Evolutionary conservation across 2,888 invertebrate species (phyloP).

Genomic region (Rotaria macrura): DNA sequence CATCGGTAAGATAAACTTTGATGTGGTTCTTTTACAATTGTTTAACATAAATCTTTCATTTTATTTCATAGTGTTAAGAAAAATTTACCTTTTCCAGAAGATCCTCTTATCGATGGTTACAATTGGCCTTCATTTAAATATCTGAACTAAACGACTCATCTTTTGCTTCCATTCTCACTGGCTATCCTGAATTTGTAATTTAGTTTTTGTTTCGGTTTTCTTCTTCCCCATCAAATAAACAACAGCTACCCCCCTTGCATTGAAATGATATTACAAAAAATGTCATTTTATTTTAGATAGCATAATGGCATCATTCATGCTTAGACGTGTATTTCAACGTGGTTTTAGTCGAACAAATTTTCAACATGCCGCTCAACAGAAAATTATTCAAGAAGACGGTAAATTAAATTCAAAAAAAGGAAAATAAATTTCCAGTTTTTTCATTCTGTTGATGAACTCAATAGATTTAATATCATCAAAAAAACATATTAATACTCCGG

Average conservation of each 20-base stretch:
- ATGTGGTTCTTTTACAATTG: not conserved
- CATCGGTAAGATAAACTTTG: not conserved
- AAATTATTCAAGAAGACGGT: not conserved
- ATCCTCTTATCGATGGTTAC: not conserved
- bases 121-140: slow-evolving; percentile 11
- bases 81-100: slow-evolving; percentile 7
- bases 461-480: not conserved
- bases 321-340: not conserved
- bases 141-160: not conserved
- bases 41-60: not conserved
- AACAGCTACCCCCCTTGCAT: not conserved
- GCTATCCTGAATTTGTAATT: not conserved
- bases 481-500: not conserved
- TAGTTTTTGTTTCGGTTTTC: not conserved
- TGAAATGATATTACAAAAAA: not conserved
- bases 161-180: not conserved
- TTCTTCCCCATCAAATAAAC: not conserved
- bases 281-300: not conserved
- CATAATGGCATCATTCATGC: not conserved
- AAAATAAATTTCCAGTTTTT: not conserved
- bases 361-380: not conserved
- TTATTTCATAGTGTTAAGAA: not conserved
- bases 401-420: not conserved
- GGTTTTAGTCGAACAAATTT: not conserved
- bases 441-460: not conserved